A percentile compares a stretch with the other conserved stretches of the same genome.
These are phyloP conservation scores for Eristalinus aeneus DNA, from an alignment of 2,888 invertebrate genomes.

Conservation along the genomic window DNA sequence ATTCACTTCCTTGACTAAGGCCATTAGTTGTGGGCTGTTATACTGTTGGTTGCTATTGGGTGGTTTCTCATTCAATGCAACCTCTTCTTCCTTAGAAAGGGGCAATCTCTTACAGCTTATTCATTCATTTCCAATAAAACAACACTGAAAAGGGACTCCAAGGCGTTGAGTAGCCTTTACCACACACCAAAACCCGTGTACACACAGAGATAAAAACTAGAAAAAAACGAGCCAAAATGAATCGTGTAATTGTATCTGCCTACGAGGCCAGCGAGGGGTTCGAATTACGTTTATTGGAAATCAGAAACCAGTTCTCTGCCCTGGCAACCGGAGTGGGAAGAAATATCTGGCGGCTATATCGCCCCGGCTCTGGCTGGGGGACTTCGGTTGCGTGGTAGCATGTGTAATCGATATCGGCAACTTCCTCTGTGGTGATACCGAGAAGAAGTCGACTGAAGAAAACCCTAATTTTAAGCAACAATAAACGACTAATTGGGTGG, in stretches of 20 bases:
- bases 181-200: background rate
- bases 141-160: background rate
- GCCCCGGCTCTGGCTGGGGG: slow-evolving; percentile 3
- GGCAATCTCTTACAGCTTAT: slow-evolving; percentile 40
- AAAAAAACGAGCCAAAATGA: slow-evolving; percentile 33
- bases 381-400: slow-evolving; percentile 24
- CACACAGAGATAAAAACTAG: background rate
- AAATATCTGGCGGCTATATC: slow-evolving; percentile 5
- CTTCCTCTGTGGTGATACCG: slow-evolving; percentile 46
- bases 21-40: slow-evolving; percentile 41
- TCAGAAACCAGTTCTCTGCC: slow-evolving; percentile 13
- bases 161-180: slow-evolving; percentile 29
- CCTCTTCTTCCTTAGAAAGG: background rate
- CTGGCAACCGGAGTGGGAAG: background rate
- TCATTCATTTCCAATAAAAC: slow-evolving; percentile 19
- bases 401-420: slow-evolving; percentile 58
- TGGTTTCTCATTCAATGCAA: slow-evolving; percentile 31
- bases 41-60: slow-evolving; percentile 2
- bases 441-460: slow-evolving; percentile 31
- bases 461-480: slow-evolving; percentile 50
- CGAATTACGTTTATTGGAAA: slow-evolving; percentile 60
- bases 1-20: slow-evolving; percentile 56
- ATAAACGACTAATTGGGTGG: slow-evolving; percentile 58
- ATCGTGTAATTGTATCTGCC: slow-evolving; percentile 66
- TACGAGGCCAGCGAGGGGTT: slow-evolving; percentile 51